These are phyloP conservation scores for Ascaphus truei DNA, from an alignment of 2,113 vertebrate genomes.

Conservation along the genomic window DNA sequence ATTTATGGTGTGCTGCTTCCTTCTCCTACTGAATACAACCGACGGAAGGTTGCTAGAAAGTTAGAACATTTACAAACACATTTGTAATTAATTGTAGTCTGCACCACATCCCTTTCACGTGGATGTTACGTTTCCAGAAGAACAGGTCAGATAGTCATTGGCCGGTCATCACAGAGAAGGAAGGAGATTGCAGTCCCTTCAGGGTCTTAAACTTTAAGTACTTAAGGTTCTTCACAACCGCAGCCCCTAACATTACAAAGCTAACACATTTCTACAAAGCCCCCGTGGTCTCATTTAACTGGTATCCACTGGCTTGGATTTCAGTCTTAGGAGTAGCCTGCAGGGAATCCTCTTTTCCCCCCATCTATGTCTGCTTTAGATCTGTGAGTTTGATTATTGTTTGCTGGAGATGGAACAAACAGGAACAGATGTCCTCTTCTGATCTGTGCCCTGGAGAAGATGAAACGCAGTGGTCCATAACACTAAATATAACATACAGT, in stretches of 20 bases:
- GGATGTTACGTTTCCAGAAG: conserved; percentile 6
- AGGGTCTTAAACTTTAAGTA: not conserved
- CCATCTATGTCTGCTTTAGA: conserved; percentile 29
- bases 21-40: not conserved
- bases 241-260: conserved; percentile 22
- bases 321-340: conserved; percentile 25
- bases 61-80: not conserved
- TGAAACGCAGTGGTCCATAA: conserved; percentile 2
- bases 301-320: conserved; percentile 15
- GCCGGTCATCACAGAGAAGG: conserved; percentile 26
- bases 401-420: conserved; percentile 31
- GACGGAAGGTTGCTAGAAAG: not conserved
- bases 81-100: conserved; percentile 6
- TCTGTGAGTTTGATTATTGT: conserved; percentile 17
- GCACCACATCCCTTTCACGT: not conserved
- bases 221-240: conserved; percentile 24
- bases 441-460: not conserved
- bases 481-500: conserved; percentile 12
- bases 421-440: conserved; percentile 23
- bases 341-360: conserved; percentile 9
- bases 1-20: not conserved
- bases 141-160: conserved; percentile 24
- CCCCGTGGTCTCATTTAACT: conserved; percentile 4
- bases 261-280: conserved; percentile 13
- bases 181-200: conserved; percentile 18